Percentiles rank a stretch among this genome's conserved stretches.
Evolutionary conservation across 2,888 invertebrate species (phyloP).

Genomic region (Cybosia mesomella): DNA sequence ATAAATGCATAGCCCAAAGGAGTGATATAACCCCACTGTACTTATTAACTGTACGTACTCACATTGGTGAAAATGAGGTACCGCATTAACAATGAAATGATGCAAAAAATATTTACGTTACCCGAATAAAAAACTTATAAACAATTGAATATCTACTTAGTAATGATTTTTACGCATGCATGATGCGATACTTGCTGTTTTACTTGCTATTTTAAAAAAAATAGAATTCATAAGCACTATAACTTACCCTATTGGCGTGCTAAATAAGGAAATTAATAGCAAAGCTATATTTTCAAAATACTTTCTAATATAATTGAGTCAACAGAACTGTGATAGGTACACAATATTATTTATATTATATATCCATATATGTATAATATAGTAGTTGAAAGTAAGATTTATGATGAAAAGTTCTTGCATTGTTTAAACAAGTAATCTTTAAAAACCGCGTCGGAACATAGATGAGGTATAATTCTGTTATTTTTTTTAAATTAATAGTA

Average conservation of each 20-base stretch:
- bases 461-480: too few species aligned
- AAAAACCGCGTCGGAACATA: background rate
- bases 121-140: background rate
- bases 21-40: background rate
- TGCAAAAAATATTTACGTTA: background rate
- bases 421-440: background rate
- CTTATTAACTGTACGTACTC: background rate
- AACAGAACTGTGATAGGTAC: background rate
- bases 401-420: background rate
- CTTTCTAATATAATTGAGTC: background rate
- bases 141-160: background rate
- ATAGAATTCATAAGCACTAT: background rate
- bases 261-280: background rate
- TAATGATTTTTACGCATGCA: background rate
- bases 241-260: background rate
- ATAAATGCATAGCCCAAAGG: background rate
- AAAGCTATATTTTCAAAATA: background rate
- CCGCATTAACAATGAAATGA: background rate
- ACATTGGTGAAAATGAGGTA: background rate
- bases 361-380: background rate
- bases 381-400: background rate
- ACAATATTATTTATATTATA: background rate
- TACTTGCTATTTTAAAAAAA: background rate
- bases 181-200: background rate
- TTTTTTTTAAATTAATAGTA: background rate